Evolutionary conservation across 2,888 invertebrate species (phyloP), one percentile per base, ranked within the genome.

Genomic region (Plagiodera versicolora): DNA sequence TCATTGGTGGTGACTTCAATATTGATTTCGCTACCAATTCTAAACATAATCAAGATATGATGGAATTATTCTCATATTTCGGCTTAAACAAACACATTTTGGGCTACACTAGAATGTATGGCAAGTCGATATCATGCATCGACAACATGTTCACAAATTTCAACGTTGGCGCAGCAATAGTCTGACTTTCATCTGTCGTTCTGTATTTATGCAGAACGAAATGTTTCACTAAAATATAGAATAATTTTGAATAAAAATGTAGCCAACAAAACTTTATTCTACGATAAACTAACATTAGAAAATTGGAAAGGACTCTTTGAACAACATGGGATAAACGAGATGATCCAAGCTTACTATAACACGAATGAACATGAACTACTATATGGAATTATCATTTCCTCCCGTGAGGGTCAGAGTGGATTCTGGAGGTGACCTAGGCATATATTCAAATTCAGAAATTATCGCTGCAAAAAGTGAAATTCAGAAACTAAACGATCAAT

Each of bases 351-450:
- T 44, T 16, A 44, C 44, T 44, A 44, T 44, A 16, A 44, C 16
- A 44, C 44, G n/a, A n/a, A n/a, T n/a, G n/a, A n/a, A n/a, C 44
- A 5, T 44, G 5, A 44, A 44, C 44, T 44, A 44, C 44, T 44
- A 44, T 44, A 44, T 44, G 44, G 44, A 44, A 44, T 5, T 44
- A 44, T 44, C 44, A 44, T 44, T 44, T 14, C 44, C 44, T 44
- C 11, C 44, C 44, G 11, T 44, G 44, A 44, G 11, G 11, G 44
- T 44, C 44, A 44, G 44, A 28, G 4, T 28, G 28, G 9, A 28
- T 28, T 28, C 9, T 9, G 9, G 9, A 28, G 9, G 28, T 28
- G 28, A 28, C 28, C 28, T 6, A 6, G 9, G 28, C 28, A 28
- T 28, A 6, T 28, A 28, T 28, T 28, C 44, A 44, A 8, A 44